Conservation (phyloP, 2,797 vertebrate species). For the Hippoglossus hippoglossus region DNA sequence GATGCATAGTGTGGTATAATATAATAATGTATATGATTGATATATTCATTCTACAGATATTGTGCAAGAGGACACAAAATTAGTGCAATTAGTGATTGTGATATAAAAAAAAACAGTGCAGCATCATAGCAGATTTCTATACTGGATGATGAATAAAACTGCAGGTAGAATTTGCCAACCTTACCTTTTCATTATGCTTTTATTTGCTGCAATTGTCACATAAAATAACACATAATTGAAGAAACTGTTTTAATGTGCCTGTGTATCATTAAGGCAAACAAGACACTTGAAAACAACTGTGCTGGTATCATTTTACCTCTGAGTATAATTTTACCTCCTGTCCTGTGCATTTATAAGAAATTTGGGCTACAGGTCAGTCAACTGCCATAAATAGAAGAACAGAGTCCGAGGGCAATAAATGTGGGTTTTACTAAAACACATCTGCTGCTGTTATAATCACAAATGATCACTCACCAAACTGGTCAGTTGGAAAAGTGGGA, state of each 20-base stretch:
- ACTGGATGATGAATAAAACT: too few relatives aligned
- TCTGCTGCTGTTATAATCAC: neutral
- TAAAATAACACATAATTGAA: neutral
- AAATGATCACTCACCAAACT: neutral
- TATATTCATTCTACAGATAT: too few relatives aligned
- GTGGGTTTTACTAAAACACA: conserved; percentile 9
- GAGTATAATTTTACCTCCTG: conserved; percentile 1
- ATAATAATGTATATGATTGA: too few relatives aligned
- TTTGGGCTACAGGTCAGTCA: neutral
- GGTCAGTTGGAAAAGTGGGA: neutral
- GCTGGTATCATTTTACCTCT: too few relatives aligned
- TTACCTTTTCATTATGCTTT: neutral
- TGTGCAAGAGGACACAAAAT: too few relatives aligned
- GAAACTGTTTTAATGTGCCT: too few relatives aligned
- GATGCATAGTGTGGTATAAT: too few relatives aligned
- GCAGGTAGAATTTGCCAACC: neutral
- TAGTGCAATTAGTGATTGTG: too few relatives aligned
- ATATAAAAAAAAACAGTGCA: too few relatives aligned
- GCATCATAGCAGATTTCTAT: too few relatives aligned
- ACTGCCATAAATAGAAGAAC: neutral
- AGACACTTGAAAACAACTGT: neutral
- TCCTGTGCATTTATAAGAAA: neutral
- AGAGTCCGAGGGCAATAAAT: too few relatives aligned
- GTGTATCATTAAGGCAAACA: conserved; percentile 8
- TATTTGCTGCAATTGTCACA: neutral